phyloP scores from a whole-genome alignment of 2,888 invertebrate species.

The Lymantria monacha region DNA sequence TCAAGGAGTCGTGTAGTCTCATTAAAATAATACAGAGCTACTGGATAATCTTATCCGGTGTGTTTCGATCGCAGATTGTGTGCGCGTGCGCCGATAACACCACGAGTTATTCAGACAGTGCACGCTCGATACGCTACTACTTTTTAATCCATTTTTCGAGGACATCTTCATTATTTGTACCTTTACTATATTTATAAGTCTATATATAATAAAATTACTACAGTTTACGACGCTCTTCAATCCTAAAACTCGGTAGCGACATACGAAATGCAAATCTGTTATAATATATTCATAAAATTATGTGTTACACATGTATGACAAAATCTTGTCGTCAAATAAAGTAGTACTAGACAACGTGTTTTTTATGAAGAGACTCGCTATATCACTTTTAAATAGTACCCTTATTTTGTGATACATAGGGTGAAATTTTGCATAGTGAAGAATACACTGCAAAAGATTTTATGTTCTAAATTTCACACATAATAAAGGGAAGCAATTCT shows the following conservation, averaged over 20 bases:
- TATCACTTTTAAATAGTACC: conserved; percentile 40
- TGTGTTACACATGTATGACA: conserved; percentile 63
- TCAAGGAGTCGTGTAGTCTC: conserved; percentile 80
- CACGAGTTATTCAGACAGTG: conserved; percentile 75
- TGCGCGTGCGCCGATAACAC: conserved; percentile 80
- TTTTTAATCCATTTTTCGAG: conserved; percentile 73
- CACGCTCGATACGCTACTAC: conserved; percentile 71
- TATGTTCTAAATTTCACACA: conserved; percentile 79
- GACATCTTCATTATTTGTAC: conserved; percentile 78
- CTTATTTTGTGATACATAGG: conserved; percentile 43
- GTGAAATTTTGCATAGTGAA: conserved; percentile 37
- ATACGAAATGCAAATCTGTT: conserved; percentile 59
- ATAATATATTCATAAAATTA: conserved; percentile 73
- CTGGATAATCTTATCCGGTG: conserved; percentile 82
- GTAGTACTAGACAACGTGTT: conserved; percentile 54
- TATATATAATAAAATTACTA: conserved; percentile 21
- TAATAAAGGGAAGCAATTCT: conserved; percentile 80
- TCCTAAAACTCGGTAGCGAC: conserved; percentile 31
- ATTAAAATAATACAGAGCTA: conserved; percentile 82
- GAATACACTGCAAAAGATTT: conserved; percentile 50
- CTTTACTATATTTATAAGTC: conserved; percentile 37
- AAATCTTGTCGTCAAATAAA: conserved; percentile 62
- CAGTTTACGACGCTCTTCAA: conserved; percentile 42
- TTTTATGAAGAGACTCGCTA: conserved; percentile 51
- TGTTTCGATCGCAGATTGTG: conserved; percentile 80